Evolutionary conservation across 1,140 invertebrate species (phyloP), one percentile per base, ranked within the genome.

Genomic region (Eulimnadia texana): DNA sequence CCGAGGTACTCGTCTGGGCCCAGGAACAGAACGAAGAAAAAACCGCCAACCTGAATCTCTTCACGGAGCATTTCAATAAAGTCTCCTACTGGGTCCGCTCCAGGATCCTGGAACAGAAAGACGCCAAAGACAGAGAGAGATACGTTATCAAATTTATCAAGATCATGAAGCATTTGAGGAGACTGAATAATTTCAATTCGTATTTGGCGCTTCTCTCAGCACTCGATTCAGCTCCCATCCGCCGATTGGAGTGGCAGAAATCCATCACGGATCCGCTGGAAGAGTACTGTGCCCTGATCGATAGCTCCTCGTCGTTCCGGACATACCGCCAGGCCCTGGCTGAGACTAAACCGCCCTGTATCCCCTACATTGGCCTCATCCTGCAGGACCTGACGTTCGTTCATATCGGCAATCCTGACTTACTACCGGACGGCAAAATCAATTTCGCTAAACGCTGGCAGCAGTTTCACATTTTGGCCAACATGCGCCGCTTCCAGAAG

Each of bases 1-100:
- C 93, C 1, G 96, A 99, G 77, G 87, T 98, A 58, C 75, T 99
- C 62, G 84, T 95, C 64, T 99, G 94, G 94, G 90, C 94, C 13
- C 84, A 91, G 67, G 92, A 98, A 72, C 96, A 99, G 73, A 92
- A 89, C 67, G 95, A 98, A 75, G 93, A 98, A 71, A 80, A 87
- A 63, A 94, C 92, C 72, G 93, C 94, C 3, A 98, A 99, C 76
- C 78, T 99, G 42, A 96, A 91, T n/a, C 80, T 86, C 64, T 99
- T 99, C 71, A 99, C 96, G 0, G 93, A 98, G 73, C 95, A 99
- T 76, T 99, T 99, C 72, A 99, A 99, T 73, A 98, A 98, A 75
- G 96, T 99, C 88, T 98, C 93, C 24, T 99, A 93, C 68, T 99
- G 95, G 96, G 88, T 88, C 20, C 76, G 91, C 54, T 85, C 86